Evolutionary conservation across 2,888 invertebrate genomes (phyloP).

Genomic region (Nasonia oneida): DNA sequence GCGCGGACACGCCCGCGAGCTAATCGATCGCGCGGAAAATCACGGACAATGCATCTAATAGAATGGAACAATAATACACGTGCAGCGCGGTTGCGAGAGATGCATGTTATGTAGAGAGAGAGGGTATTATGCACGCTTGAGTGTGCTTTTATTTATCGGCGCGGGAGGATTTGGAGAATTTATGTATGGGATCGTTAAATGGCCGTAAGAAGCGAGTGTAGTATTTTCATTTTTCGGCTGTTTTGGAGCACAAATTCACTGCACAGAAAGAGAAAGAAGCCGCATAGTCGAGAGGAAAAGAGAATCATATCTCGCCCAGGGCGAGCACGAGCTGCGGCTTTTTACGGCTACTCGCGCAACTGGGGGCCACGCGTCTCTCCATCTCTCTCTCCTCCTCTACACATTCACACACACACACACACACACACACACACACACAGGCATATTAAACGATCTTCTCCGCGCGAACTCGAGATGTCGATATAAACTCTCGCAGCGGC

Average conservation of each 20-base stretch:
- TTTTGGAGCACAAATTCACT: background rate
- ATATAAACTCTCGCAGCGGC: background rate
- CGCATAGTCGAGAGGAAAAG: background rate
- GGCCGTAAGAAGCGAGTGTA: background rate
- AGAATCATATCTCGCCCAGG: conserved; percentile 67
- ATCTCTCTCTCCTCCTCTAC: background rate
- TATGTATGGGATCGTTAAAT: background rate
- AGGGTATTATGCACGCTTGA: background rate
- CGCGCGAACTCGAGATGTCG: conserved; percentile 37
- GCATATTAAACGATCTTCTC: conserved; percentile 74
- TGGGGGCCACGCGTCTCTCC: background rate
- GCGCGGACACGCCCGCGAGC: conserved; percentile 36
- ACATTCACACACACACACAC: background rate
- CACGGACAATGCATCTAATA: conserved; percentile 39
- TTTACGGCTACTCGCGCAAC: conserved; percentile 58
- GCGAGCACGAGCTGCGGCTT: conserved; percentile 71
- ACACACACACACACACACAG: conserved; percentile 53
- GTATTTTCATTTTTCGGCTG: conserved; percentile 31
- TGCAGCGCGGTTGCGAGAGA: conserved; percentile 11
- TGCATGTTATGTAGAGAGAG: background rate
- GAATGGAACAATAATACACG: conserved; percentile 42
- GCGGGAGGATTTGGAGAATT: background rate
- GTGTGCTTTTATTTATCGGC: conserved; percentile 12
- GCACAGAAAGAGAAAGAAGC: background rate
- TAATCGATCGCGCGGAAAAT: conserved; percentile 47